phyloP scores from a whole-genome alignment of 1,140 invertebrate species.

The Trigoniulus corallinus region DNA sequence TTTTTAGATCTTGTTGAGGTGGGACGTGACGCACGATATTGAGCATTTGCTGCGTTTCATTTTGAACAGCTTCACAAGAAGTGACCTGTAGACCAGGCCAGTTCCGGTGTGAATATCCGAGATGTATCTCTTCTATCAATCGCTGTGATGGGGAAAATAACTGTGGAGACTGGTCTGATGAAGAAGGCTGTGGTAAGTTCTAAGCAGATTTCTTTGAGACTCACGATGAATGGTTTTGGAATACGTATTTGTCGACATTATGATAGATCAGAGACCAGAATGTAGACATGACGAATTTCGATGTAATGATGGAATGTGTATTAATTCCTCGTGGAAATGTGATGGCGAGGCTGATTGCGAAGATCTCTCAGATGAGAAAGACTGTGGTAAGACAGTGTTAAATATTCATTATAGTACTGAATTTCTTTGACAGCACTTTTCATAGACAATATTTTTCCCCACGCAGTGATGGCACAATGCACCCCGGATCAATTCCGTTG shows the following conservation, averaged over 20 bases:
- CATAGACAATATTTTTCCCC: background rate
- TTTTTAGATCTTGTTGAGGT: background rate
- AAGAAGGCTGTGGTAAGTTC: constrained; percentile 18
- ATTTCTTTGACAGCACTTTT: background rate
- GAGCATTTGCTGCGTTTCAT: too few relatives aligned
- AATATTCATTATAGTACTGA: background rate
- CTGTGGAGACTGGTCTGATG: constrained; percentile 28
- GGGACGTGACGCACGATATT: too few relatives aligned
- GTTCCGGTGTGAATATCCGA: constrained; percentile 31
- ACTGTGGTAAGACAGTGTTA: constrained; percentile 25
- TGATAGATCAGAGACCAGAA: background rate
- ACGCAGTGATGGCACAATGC: constrained; percentile 2
- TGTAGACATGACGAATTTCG: constrained; percentile 20
- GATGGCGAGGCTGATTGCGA: constrained; percentile 45
- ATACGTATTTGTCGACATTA: too few relatives aligned
- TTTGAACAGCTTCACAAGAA: background rate
- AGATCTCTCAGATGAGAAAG: constrained; percentile 52
- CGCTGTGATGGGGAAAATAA: constrained; percentile 21
- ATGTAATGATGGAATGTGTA: constrained; percentile 29
- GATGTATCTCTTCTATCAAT: constrained; percentile 18
- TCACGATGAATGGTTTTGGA: background rate
- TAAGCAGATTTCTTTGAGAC: background rate
- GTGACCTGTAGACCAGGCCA: constrained; percentile 19
- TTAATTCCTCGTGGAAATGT: constrained; percentile 30
- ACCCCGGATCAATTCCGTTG: constrained; percentile 21